Percentiles rank a stretch among this genome's conserved stretches.
Conservation (phyloP, 2,113 vertebrate species). For the Opisthocomus hoazin region DNA sequence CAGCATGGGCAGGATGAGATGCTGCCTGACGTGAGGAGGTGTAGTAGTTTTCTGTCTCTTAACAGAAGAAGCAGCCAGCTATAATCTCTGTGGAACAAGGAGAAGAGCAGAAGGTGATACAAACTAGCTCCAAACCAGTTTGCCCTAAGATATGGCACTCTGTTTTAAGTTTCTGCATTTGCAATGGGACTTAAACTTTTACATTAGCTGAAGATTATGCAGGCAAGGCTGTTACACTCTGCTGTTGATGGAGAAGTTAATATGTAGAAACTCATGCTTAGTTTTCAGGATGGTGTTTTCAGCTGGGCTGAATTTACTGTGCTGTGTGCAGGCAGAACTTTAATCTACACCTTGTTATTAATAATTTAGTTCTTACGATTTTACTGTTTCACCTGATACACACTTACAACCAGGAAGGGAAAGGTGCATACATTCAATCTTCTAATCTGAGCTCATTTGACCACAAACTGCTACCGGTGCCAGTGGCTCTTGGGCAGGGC, state of each 20-base stretch:
- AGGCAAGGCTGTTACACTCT: not conserved
- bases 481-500: not conserved
- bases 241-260: not conserved
- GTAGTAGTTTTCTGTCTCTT: not conserved
- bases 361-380: not conserved
- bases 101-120: not conserved
- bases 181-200: not conserved
- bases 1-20: not conserved
- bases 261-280: fast-evolving
- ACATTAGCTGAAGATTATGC: not conserved
- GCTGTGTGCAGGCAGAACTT: fast-evolving
- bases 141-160: not conserved
- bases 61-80: not conserved
- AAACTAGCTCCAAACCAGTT: not conserved
- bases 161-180: not conserved
- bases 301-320: fast-evolving
- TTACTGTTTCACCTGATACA: not conserved
- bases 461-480: not conserved
- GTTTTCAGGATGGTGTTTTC: not conserved
- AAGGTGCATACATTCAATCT: fast-evolving
- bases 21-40: not conserved
- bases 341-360: not conserved
- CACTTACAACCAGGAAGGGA: not conserved
- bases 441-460: not conserved
- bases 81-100: not conserved